phyloP scores from a whole-genome alignment of 2,888 invertebrate genomes.

The Chymomyza caudatula region DNA sequence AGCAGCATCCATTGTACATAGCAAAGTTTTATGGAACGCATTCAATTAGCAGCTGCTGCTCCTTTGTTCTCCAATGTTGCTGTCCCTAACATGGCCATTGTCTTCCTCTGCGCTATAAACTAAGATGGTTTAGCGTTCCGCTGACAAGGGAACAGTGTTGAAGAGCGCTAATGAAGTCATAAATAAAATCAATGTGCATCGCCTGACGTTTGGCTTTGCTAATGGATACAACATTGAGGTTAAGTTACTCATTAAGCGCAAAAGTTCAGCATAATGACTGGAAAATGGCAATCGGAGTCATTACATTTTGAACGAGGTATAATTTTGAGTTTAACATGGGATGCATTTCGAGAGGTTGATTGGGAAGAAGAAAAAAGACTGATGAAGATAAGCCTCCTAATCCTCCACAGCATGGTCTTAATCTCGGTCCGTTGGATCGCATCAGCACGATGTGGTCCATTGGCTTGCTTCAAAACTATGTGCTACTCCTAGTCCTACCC shows the following conservation, averaged over 20 bases:
- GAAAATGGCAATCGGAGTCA: not conserved
- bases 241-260: not conserved
- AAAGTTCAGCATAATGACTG: not conserved
- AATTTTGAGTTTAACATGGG: no score
- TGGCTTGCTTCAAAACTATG: no score
- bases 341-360: no score
- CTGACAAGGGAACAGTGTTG: conserved; percentile 5
- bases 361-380: no score
- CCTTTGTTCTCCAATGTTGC: not conserved
- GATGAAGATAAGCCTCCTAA: no score
- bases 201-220: conserved; percentile 8
- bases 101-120: conserved; percentile 28
- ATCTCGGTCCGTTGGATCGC: no score
- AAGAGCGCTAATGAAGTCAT: conserved; percentile 54
- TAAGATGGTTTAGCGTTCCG: conserved; percentile 41
- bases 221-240: not conserved
- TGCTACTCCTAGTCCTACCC: no score
- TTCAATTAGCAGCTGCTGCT: conserved; percentile 43
- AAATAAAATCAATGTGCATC: conserved; percentile 49
- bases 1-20: not conserved
- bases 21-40: conserved; percentile 33
- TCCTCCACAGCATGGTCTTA: no score
- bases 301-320: no score
- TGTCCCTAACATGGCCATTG: not conserved
- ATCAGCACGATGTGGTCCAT: no score